These are phyloP conservation scores for Mythimna albipuncta DNA, from an alignment of 2,888 invertebrate genomes.

Conservation along the genomic window DNA sequence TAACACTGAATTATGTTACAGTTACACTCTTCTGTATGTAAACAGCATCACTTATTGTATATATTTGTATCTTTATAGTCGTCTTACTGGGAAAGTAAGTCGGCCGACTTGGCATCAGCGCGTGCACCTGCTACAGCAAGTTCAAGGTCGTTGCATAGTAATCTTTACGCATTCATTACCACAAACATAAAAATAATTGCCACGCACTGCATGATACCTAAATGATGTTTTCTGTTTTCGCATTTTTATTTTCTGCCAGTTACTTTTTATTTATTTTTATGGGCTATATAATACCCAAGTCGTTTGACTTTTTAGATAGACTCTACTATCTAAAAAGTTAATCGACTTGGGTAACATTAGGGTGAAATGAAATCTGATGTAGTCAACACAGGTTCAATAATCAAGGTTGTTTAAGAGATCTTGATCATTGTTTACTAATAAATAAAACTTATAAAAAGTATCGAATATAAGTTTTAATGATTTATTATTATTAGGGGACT, in stretches of 20 bases:
- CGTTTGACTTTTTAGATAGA: too few species aligned
- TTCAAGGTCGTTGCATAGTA: slow-evolving; percentile 51
- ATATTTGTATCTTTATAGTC: slow-evolving; percentile 28
- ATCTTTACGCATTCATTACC: slow-evolving; percentile 16
- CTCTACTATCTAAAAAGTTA: too few species aligned
- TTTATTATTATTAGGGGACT: too few species aligned
- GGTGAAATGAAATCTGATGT: too few species aligned
- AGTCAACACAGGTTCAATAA: too few species aligned
- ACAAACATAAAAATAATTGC: neutral
- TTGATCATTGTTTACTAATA: too few species aligned
- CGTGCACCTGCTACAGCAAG: slow-evolving; percentile 48
- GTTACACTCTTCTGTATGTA: slow-evolving; percentile 20
- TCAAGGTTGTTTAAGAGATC: too few species aligned
- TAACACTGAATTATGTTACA: neutral
- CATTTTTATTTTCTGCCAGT: neutral
- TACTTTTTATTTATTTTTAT: neutral
- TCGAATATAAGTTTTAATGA: too few species aligned
- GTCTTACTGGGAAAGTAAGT: slow-evolving; percentile 43
- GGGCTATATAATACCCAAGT: too few species aligned
- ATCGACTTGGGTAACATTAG: too few species aligned
- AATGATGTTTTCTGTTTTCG: neutral
- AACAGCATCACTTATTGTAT: slow-evolving; percentile 5
- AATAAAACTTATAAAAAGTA: too few species aligned
- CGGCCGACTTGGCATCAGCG: slow-evolving; percentile 46
- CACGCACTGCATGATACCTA: neutral